phyloP scores from a whole-genome alignment of 2,113 vertebrate genomes.

The Garra rufa region DNA sequence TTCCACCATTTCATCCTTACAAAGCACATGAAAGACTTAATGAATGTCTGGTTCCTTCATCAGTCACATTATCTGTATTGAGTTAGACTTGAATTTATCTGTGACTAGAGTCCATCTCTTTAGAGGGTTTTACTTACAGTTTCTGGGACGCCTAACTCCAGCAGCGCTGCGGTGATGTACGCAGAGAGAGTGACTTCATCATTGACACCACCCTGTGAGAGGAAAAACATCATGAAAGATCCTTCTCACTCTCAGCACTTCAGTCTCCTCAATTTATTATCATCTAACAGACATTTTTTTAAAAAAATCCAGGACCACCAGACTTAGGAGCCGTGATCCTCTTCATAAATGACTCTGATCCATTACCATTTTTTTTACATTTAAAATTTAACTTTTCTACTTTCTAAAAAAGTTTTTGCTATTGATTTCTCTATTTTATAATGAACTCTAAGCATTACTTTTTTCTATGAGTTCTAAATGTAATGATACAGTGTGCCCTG shows the following conservation, averaged over 20 bases:
- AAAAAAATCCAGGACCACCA: not conserved
- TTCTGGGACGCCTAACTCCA: slow-evolving; percentile 75
- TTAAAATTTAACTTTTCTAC: too few species aligned
- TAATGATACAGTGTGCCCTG: too few species aligned
- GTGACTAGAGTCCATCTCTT: not conserved
- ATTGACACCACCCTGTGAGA: slow-evolving; percentile 82
- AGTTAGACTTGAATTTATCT: not conserved
- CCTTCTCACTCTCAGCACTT: not conserved
- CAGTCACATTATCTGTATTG: not conserved
- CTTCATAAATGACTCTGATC: not conserved
- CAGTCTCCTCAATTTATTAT: not conserved
- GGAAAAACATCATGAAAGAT: not conserved
- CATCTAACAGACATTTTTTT: not conserved
- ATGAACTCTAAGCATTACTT: too few species aligned
- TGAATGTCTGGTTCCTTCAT: not conserved
- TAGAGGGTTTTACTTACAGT: slow-evolving; percentile 67
- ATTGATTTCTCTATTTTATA: too few species aligned
- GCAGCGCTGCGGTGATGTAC: slow-evolving; percentile 81
- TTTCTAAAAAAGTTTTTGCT: too few species aligned
- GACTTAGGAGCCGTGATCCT: not conserved
- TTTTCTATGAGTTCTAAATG: too few species aligned
- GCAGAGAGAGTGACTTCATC: slow-evolving; percentile 83
- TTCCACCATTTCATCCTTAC: slow-evolving; percentile 72
- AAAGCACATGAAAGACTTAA: not conserved
- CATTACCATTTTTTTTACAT: too few species aligned